Base-by-base conservation (phyloP, 2,797 vertebrate species). In the Aphelocoma californica region DNA sequence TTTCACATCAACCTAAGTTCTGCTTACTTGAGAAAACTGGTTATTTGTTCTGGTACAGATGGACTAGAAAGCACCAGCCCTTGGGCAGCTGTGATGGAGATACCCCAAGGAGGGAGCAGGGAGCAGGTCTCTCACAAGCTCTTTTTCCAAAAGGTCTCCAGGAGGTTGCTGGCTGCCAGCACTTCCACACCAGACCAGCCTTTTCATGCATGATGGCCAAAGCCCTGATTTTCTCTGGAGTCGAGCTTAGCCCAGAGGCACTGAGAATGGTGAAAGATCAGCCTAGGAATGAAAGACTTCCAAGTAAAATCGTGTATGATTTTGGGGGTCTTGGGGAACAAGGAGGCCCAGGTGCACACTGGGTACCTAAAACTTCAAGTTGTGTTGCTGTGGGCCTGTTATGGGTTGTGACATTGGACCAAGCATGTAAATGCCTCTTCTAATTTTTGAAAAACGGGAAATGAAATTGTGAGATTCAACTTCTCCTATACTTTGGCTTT, bases 181-280 rank as follows among this genome's bases (percentile, higher is more conserved):
- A 44, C 58, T 45, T 75, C 29, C n/a, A 65, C 9, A 50, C 36
- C 36, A 72, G 32, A 12, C 31, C 31, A 42, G 9, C 5, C 44
- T 75, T 83, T 79, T 11, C 62, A 32, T 23, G 31, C 12, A 21
- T 4, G 44, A 45, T n/a, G 14, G 40, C 25, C 25, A 64, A 70
- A 25, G 18, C 18, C 15, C 11, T 26, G 8, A 3, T 65, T 71
- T 84, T 58, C 34, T n/a, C 60, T 70, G 29, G 16, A 86, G 44
- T 3, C 0, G 0, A 80, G 18, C 20, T 85, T 81, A 79, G 58
- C 25, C 9, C 3, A 5, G 7, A 32, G 42, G 16, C 7, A 29
- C 32, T 53, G 8, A 57, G 34, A 62, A 56, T 25, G 2, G 50
- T 15, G 18, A 74, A 50, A 74, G 36, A 44, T 12, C 31, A 65